Evolutionary conservation across 2,113 vertebrate genomes (phyloP).

Genomic region (Lepus europaeus): DNA sequence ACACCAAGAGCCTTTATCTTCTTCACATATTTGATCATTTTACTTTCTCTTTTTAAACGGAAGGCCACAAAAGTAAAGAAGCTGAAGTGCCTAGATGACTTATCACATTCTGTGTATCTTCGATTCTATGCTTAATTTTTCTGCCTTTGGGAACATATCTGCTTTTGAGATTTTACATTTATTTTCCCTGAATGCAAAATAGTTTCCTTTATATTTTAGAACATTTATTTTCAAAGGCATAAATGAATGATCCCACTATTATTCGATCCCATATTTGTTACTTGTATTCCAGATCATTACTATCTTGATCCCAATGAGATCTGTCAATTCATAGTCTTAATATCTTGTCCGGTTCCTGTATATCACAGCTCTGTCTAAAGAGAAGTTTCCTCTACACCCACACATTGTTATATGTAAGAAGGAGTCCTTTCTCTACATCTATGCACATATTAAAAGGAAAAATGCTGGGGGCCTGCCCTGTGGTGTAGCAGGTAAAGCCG

Average conservation of each 20-base stretch:
- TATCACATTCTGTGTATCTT: neutral
- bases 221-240: conserved; percentile 45
- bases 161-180: conserved; percentile 49
- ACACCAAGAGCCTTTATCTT: neutral
- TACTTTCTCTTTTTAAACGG: conserved; percentile 12
- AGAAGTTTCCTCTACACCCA: neutral
- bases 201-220: conserved; percentile 42
- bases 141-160: neutral
- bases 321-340: conserved; percentile 34
- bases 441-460: too few relatives aligned
- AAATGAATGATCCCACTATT: neutral
- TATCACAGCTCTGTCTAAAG: conserved; percentile 4
- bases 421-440: conserved; percentile 11
- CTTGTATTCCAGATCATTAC: conserved; percentile 40
- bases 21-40: conserved; percentile 49
- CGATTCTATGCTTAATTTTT: neutral
- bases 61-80: neutral
- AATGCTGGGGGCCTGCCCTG: too few relatives aligned
- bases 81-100: neutral
- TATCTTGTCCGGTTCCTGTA: neutral
- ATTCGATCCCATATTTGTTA: conserved; percentile 30
- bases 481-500: too few relatives aligned
- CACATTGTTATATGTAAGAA: neutral
- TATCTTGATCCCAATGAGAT: conserved; percentile 55
- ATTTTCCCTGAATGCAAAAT: conserved; percentile 45